phyloP scores from a whole-genome alignment of 1,140 invertebrate species.

The Achroia grisella region DNA sequence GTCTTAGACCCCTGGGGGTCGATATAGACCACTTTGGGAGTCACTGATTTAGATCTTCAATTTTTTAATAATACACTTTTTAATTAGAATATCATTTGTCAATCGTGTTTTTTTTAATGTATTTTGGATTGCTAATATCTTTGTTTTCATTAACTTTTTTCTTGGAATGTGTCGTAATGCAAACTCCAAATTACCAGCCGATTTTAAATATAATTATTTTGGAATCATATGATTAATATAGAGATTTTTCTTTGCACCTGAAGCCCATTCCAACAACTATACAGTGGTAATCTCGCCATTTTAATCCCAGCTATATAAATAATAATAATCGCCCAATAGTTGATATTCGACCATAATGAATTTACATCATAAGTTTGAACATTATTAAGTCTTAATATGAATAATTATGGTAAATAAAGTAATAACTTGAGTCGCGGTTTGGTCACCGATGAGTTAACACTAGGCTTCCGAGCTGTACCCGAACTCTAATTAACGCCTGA shows the following conservation, averaged over 20 bases:
- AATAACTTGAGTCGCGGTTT: no score
- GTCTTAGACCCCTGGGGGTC: no score
- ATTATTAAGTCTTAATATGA: no score
- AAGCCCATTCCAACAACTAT: conserved; percentile 84
- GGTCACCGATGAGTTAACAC: no score
- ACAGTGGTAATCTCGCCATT: conserved; percentile 87
- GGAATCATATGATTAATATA: conserved; percentile 86
- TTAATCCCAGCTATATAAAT: conserved; percentile 82
- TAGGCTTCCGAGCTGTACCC: no score
- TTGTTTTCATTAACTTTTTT: conserved; percentile 79
- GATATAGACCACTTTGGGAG: no score
- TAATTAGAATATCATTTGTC: conserved; percentile 22
- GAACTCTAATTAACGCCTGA: no score
- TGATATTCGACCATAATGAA: no score
- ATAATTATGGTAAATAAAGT: no score
- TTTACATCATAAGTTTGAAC: no score
- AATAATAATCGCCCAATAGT: no score
- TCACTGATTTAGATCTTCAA: conserved; percentile 29
- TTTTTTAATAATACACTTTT: conserved; percentile 22
- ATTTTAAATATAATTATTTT: conserved; percentile 83
- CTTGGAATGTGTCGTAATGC: conserved; percentile 81
- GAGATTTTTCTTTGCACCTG: conserved; percentile 83
- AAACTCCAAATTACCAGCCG: conserved; percentile 79
- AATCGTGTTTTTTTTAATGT: conserved; percentile 28
- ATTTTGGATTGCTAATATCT: conserved; percentile 58